Conservation (phyloP, 2,888 invertebrate species). For the Mythimna vitellina region DNA sequence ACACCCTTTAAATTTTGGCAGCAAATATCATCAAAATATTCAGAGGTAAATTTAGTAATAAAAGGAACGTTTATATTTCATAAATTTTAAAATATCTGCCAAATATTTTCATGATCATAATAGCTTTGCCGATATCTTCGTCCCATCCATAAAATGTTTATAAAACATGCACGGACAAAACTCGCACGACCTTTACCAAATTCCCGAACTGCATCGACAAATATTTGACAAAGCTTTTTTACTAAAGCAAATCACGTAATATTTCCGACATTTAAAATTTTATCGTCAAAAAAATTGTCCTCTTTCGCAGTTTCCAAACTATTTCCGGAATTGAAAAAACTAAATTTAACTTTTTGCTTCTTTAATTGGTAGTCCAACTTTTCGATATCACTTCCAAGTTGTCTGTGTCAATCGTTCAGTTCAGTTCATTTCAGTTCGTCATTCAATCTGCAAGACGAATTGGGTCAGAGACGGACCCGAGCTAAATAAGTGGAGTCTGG, state of each 20-base stretch:
- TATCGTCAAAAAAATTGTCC: conserved; percentile 7
- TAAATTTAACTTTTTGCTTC: conserved; percentile 41
- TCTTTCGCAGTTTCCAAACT: conserved; percentile 32
- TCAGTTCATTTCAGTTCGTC: conserved; percentile 34
- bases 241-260: conserved; percentile 38
- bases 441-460: conserved; percentile 38
- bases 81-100: conserved; percentile 3
- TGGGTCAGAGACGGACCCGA: conserved; percentile 21
- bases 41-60: not conserved
- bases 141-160: conserved; percentile 8
- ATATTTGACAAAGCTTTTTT: conserved; percentile 26
- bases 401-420: conserved; percentile 31
- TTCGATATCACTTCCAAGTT: conserved; percentile 41
- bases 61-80: not conserved
- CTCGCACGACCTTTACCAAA: conserved; percentile 6
- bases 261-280: conserved; percentile 28
- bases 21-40: not conserved
- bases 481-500: conserved; percentile 7
- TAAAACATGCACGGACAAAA: not conserved
- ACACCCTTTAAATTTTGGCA: no score
- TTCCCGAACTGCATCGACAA: conserved; percentile 24
- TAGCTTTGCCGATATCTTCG: not conserved
- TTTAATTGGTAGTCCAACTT: conserved; percentile 42
- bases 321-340: conserved; percentile 45
- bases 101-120: conserved; percentile 1